phyloP scores from a whole-genome alignment of 2,113 vertebrate genomes.

The Caranx melampygus region DNA sequence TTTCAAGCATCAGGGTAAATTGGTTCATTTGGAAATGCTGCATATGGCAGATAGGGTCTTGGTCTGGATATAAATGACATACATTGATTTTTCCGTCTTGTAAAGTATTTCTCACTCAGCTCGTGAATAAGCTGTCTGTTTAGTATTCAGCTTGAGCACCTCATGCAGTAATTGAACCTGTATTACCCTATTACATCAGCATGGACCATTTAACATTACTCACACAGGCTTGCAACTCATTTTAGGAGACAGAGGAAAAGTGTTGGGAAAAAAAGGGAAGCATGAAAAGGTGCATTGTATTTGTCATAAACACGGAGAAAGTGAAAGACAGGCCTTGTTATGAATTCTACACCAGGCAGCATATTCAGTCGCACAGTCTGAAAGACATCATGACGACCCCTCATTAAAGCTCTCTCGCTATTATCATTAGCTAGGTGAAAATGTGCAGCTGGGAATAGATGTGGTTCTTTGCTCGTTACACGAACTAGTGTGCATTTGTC shows the following conservation, averaged over 20 bases:
- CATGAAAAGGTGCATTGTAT: conserved; percentile 19
- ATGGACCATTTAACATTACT: conserved; percentile 62
- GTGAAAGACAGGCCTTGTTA: conserved; percentile 26
- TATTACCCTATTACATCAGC: conserved; percentile 51
- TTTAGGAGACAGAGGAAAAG: conserved; percentile 16
- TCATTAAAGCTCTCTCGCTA: conserved; percentile 52
- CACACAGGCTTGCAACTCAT: conserved; percentile 48
- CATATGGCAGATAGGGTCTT: conserved; percentile 23
- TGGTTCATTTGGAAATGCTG: conserved; percentile 65
- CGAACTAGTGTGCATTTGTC: conserved; percentile 47
- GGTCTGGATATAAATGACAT: conserved; percentile 52
- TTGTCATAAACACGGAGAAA: conserved; percentile 31
- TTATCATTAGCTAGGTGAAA: conserved; percentile 55
- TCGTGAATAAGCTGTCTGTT: conserved; percentile 36
- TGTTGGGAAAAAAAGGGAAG: not conserved
- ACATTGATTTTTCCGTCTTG: conserved; percentile 59
- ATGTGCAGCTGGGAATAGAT: conserved; percentile 18
- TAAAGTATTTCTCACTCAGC: conserved; percentile 46
- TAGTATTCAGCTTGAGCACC: conserved; percentile 53
- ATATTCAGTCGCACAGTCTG: conserved; percentile 9
- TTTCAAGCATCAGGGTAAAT: conserved; percentile 49
- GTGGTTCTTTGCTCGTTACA: conserved; percentile 31
- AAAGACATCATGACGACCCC: conserved; percentile 27
- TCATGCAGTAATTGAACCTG: conserved; percentile 58
- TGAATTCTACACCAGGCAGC: conserved; percentile 38